Evolutionary conservation across 2,888 invertebrate genomes (phyloP).

Genomic region (Dendrolimus houi): DNA sequence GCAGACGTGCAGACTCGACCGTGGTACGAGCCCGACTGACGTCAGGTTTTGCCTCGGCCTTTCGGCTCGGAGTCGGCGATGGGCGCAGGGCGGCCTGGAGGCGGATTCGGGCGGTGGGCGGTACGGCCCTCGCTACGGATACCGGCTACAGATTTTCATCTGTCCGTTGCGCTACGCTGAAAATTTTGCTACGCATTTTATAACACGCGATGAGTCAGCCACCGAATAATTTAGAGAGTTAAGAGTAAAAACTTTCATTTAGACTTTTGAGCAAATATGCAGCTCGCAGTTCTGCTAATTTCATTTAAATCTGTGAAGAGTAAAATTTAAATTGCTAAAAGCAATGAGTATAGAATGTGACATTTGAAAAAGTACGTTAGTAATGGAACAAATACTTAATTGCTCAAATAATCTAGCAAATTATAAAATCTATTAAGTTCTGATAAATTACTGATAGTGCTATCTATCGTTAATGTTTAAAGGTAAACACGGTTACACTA

Average conservation of each 20-base stretch:
- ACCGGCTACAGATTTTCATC: slow-evolving; percentile 47
- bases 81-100: slow-evolving; percentile 33
- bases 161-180: slow-evolving; percentile 60
- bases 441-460: slow-evolving; percentile 21
- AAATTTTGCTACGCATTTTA: slow-evolving; percentile 52
- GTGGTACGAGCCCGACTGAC: slow-evolving; percentile 55
- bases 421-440: neutral
- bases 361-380: neutral
- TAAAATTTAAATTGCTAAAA: no score
- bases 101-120: slow-evolving; percentile 28
- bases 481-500: slow-evolving; percentile 13
- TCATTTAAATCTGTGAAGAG: no score
- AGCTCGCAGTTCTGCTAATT: no score
- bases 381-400: neutral
- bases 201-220: slow-evolving; percentile 29
- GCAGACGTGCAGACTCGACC: slow-evolving; percentile 28
- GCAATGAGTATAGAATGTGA: no score
- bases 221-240: neutral
- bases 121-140: slow-evolving; percentile 33
- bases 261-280: no score
- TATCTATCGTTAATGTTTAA: slow-evolving; percentile 22
- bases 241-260: neutral
- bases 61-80: slow-evolving; percentile 26
- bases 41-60: slow-evolving; percentile 33
- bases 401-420: neutral